Evolutionary conservation across 2,113 vertebrate genomes (phyloP).

Genomic region (Sardina pilchardus): DNA sequence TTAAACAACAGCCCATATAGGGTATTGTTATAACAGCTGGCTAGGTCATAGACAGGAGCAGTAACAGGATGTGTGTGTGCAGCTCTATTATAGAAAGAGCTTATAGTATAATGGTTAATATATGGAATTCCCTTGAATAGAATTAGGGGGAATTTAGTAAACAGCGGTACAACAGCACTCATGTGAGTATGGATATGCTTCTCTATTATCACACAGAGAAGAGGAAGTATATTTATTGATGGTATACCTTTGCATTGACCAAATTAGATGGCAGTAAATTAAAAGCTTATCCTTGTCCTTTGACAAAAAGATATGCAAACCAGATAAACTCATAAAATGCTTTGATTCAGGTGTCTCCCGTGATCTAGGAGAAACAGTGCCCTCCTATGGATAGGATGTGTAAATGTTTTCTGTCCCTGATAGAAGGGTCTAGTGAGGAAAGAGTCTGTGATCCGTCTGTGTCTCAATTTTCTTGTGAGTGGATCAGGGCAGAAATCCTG

Average conservation of each 20-base stretch:
- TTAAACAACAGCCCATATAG: no score
- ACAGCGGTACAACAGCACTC: not conserved
- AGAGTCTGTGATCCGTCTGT: not conserved
- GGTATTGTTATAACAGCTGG: not conserved
- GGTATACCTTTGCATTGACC: not conserved
- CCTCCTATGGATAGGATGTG: slow-evolving; percentile 61
- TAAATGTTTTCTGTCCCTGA: slow-evolving; percentile 19
- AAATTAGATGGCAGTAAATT: not conserved
- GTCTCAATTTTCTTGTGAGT: not conserved
- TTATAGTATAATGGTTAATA: not conserved
- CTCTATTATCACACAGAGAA: not conserved
- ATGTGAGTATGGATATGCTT: not conserved
- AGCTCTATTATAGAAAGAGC: not conserved
- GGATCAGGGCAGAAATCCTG: not conserved
- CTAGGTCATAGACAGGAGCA: not conserved
- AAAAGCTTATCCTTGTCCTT: not conserved
- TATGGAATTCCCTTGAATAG: no score
- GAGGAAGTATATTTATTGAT: not conserved
- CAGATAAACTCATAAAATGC: not conserved
- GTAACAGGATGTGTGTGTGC: not conserved
- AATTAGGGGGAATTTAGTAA: not conserved
- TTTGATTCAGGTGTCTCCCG: not conserved
- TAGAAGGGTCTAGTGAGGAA: not conserved
- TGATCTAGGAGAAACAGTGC: slow-evolving; percentile 53
- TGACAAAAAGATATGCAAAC: not conserved